These are phyloP conservation scores for Prietella phreatophila DNA, from an alignment of 2,113 vertebrate genomes.

Conservation along the genomic window DNA sequence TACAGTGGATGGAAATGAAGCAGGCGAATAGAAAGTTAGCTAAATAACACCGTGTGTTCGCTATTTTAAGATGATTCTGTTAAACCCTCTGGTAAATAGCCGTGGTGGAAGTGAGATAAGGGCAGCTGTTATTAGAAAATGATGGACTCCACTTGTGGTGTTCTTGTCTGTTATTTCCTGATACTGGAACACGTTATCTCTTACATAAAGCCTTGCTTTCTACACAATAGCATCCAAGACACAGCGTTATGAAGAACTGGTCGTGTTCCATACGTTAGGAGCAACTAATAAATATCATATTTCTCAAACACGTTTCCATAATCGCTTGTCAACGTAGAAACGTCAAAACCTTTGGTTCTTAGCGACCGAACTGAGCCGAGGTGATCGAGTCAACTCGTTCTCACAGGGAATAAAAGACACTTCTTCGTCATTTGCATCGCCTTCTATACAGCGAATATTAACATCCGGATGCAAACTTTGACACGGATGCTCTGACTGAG, in stretches of 20 bases:
- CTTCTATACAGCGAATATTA: background rate
- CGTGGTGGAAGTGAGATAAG: background rate
- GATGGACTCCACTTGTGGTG: constrained; percentile 7
- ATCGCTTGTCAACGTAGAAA: background rate
- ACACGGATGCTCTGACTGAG: too few relatives aligned
- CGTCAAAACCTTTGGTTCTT: background rate
- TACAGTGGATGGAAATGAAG: background rate
- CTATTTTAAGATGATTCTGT: background rate
- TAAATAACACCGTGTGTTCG: background rate
- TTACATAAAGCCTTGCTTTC: background rate
- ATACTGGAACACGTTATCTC: constrained; percentile 2
- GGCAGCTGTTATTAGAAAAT: constrained; percentile 13
- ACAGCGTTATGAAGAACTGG: background rate
- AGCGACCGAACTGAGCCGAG: background rate
- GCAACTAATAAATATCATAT: background rate
- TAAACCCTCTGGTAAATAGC: background rate
- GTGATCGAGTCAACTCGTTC: background rate
- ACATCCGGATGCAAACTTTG: background rate
- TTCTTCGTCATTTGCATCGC: background rate
- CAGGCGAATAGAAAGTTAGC: background rate
- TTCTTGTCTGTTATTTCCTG: constrained; percentile 9
- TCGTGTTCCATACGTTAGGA: background rate
- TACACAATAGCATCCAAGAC: constrained; percentile 10
- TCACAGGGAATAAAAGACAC: background rate
- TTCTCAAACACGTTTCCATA: background rate